phyloP scores from a whole-genome alignment of 2,113 vertebrate genomes.

The Protobothrops flavoviridis region DNA sequence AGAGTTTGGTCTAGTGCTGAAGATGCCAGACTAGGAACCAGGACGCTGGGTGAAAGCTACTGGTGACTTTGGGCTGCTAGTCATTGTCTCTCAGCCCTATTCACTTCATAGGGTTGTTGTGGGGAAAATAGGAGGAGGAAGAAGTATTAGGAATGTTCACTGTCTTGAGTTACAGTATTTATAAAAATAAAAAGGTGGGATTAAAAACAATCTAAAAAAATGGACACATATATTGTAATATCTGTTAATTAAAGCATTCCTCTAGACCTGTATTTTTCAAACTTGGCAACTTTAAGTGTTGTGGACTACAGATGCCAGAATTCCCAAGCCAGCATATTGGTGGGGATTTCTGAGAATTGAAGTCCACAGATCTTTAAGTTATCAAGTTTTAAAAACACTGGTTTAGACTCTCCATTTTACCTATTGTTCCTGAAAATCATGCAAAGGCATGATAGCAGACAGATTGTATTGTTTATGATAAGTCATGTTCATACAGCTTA shows the following conservation, averaged over 20 bases:
- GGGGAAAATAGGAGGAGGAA: neutral
- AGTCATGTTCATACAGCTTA: neutral
- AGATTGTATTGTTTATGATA: neutral
- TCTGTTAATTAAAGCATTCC: neutral
- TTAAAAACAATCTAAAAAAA: neutral
- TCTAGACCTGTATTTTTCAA: neutral
- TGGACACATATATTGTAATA: neutral
- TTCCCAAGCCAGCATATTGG: neutral
- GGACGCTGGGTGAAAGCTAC: neutral
- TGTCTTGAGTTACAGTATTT: neutral
- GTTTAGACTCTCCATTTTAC: neutral
- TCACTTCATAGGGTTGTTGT: neutral
- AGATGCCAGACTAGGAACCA: neutral
- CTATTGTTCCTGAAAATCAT: neutral
- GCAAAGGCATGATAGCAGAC: neutral
- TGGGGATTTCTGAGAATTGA: neutral
- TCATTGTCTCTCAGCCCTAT: neutral
- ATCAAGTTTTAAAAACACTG: neutral
- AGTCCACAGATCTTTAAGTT: neutral
- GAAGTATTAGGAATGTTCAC: neutral
- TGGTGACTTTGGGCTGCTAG: neutral
- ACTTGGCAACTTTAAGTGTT: neutral
- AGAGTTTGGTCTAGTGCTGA: neutral
- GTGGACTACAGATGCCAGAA: neutral
- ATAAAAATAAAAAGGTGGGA: neutral